These are phyloP conservation scores for Muscicapa adusta DNA, from an alignment of 2,113 vertebrate species.

Conservation along the genomic window DNA sequence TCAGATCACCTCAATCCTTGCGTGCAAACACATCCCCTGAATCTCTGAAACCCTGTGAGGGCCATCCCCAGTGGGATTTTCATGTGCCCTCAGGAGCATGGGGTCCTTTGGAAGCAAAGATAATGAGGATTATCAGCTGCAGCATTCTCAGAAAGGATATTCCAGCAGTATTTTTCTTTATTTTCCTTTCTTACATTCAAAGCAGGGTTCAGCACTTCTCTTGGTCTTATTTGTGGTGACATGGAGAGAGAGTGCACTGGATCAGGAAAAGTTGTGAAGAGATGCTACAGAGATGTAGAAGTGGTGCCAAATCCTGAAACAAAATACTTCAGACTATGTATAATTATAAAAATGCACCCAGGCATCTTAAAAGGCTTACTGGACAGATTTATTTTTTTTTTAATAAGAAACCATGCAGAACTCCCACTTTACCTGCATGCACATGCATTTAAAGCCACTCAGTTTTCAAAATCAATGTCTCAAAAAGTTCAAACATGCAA, in stretches of 20 bases:
- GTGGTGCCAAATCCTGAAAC: not conserved
- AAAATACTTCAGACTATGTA: not conserved
- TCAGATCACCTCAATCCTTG: not conserved
- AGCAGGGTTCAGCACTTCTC: not conserved
- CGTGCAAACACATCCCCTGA: not conserved
- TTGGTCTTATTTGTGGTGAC: not conserved
- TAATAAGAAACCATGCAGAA: not conserved
- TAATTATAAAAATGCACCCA: not conserved
- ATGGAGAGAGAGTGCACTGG: not conserved
- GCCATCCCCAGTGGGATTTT: not conserved
- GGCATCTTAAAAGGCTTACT: not conserved
- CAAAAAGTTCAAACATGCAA: not conserved
- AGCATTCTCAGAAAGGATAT: not conserved
- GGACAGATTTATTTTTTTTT: not conserved
- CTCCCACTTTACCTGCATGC: not conserved
- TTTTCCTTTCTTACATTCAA: not conserved
- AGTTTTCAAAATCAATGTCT: not conserved
- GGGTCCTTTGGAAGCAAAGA: not conserved
- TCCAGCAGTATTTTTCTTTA: not conserved
- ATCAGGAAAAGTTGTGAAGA: not conserved
- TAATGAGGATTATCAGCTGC: not conserved
- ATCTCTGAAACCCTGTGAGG: not conserved
- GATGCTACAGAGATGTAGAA: not conserved
- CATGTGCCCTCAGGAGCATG: not conserved
- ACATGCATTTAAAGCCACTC: not conserved